Conservation (phyloP, 2,888 invertebrate genomes). For the Allolobophora icterica region DNA sequence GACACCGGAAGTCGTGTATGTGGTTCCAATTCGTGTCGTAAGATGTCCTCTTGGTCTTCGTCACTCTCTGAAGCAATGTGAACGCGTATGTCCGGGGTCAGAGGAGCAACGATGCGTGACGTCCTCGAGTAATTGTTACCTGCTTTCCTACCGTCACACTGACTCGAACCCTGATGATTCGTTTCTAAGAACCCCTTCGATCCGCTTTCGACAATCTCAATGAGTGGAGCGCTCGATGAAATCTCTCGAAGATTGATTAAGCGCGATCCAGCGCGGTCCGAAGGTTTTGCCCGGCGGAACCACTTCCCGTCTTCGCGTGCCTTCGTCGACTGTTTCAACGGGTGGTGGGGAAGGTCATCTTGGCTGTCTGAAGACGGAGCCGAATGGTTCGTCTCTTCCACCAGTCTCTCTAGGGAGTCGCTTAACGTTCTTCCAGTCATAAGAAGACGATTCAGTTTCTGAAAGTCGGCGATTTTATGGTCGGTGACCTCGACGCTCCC, state of each 20-base stretch:
- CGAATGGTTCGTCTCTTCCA: conserved; percentile 1
- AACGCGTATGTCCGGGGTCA: conserved; percentile 22
- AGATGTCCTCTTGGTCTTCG: neutral
- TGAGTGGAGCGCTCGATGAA: conserved; percentile 22
- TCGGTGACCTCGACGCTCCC: neutral
- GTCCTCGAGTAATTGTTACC: neutral
- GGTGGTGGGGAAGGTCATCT: neutral
- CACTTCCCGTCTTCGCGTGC: neutral
- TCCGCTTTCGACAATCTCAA: conserved; percentile 22
- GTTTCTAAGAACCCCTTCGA: neutral
- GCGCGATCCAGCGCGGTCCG: neutral
- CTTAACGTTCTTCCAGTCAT: neutral
- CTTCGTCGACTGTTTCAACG: neutral
- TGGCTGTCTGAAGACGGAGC: neutral
- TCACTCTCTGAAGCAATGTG: conserved; percentile 14
- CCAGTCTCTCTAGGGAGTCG: conserved; percentile 21
- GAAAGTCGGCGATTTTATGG: neutral
- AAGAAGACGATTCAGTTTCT: neutral
- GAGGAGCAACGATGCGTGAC: neutral
- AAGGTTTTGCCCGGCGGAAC: neutral
- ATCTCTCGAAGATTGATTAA: conserved; percentile 5
- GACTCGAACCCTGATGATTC: neutral
- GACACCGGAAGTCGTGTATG: neutral
- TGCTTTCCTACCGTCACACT: neutral
- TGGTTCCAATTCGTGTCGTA: neutral